A percentile compares a stretch with the other conserved stretches of the same genome.
Evolutionary conservation across 2,797 vertebrate species (phyloP).

Genomic region (Pseudochirops cupreus): DNA sequence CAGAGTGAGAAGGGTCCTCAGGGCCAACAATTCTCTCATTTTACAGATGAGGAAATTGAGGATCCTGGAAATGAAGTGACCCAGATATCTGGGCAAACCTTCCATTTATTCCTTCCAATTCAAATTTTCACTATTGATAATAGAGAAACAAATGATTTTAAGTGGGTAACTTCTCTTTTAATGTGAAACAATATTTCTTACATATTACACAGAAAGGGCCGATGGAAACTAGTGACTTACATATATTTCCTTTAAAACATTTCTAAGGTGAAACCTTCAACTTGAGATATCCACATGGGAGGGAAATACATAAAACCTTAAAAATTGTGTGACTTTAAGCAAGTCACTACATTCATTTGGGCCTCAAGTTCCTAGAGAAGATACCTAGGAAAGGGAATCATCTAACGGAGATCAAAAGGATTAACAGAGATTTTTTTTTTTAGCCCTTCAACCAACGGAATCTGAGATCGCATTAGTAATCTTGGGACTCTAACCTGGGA

Average conservation of each 20-base stretch:
- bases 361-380: background rate
- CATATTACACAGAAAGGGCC: background rate
- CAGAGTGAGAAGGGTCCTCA: background rate
- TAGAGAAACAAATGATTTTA: background rate
- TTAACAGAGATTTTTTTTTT: background rate
- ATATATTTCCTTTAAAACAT: background rate
- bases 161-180: too few species aligned
- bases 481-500: background rate
- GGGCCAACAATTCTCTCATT: background rate
- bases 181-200: background rate
- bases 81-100: background rate
- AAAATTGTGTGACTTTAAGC: background rate
- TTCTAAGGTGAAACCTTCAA: background rate
- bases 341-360: background rate
- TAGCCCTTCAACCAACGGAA: background rate
- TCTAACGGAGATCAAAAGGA: background rate
- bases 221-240: background rate
- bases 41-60: background rate
- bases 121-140: background rate
- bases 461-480: background rate
- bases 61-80: background rate
- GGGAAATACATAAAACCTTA: background rate
- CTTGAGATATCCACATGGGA: background rate
- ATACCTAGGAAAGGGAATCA: background rate
- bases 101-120: background rate